These are phyloP conservation scores for Psilopogon haemacephalus DNA, from an alignment of 2,113 vertebrate species.

Conservation along the genomic window DNA sequence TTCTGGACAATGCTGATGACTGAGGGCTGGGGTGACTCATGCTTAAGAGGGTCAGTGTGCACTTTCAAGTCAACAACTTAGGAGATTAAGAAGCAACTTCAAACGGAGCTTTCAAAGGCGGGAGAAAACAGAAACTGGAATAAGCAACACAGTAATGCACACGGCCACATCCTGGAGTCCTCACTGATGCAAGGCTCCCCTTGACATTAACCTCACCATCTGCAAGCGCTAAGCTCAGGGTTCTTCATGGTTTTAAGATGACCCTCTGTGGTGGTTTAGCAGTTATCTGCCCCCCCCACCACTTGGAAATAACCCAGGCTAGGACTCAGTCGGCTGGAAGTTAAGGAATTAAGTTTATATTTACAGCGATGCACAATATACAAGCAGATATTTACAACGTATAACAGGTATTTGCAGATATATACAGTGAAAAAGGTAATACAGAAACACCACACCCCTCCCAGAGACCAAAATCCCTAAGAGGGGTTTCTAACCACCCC, in stretches of 20 bases:
- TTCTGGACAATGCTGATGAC: slow-evolving; percentile 42
- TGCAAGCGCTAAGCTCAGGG: neutral
- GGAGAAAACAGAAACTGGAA: slow-evolving; percentile 28
- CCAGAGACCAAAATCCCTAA: too few relatives aligned
- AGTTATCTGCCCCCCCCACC: too few relatives aligned
- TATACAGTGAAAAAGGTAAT: too few relatives aligned
- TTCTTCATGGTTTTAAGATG: slow-evolving; percentile 1
- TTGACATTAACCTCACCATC: neutral
- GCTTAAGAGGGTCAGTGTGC: neutral
- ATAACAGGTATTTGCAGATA: too few relatives aligned
- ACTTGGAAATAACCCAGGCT: too few relatives aligned
- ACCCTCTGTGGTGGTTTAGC: too few relatives aligned
- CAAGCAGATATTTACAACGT: too few relatives aligned
- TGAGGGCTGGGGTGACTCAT: slow-evolving; percentile 55
- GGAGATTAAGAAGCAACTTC: slow-evolving; percentile 33
- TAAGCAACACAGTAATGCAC: neutral
- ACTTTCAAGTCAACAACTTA: slow-evolving; percentile 24
- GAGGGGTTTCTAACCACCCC: too few relatives aligned
- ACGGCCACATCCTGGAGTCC: slow-evolving; percentile 7
- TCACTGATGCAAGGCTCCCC: neutral
- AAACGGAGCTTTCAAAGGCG: slow-evolving; percentile 23
- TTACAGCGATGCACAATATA: too few relatives aligned
- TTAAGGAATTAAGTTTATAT: too few relatives aligned
- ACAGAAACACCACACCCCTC: too few relatives aligned
- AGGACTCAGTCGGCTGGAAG: too few relatives aligned